These are phyloP conservation scores for Chiridota heheva DNA, from an alignment of 35 echinoderm and acorn worm genomes.

Conservation along the genomic window DNA sequence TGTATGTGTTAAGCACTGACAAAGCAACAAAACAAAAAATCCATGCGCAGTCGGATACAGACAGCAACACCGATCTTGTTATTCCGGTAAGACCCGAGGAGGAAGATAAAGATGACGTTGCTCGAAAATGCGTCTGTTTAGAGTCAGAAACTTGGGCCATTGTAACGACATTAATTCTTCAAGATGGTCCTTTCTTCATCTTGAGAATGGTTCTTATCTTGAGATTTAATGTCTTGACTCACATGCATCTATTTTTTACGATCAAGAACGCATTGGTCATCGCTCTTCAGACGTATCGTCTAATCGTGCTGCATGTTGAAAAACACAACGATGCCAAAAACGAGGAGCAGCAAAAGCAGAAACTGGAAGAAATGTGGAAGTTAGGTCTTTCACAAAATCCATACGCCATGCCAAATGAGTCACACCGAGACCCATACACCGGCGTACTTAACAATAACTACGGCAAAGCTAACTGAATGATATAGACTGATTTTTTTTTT, in stretches of 20 bases:
- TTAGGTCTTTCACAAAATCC: slow-evolving; percentile 1
- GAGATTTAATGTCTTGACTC: slow-evolving; percentile 59
- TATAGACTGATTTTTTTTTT: background rate
- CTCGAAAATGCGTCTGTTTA: slow-evolving; percentile 72
- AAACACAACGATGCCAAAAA: slow-evolving; percentile 16
- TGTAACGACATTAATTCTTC: slow-evolving; percentile 52
- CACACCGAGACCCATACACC: slow-evolving; percentile 21
- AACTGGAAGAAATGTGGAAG: slow-evolving; percentile 24
- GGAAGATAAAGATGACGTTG: slow-evolving; percentile 61
- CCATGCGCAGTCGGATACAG: slow-evolving; percentile 19
- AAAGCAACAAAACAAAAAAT: background rate
- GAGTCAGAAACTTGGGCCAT: slow-evolving; percentile 88
- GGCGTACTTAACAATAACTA: slow-evolving; percentile 4
- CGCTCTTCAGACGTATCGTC: slow-evolving; percentile 70
- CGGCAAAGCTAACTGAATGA: background rate
- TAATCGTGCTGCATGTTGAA: slow-evolving; percentile 75
- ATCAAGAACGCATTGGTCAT: slow-evolving; percentile 84
- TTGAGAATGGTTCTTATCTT: slow-evolving; percentile 73
- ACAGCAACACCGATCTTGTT: slow-evolving; percentile 27
- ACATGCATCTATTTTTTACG: slow-evolving; percentile 89
- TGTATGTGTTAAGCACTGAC: slow-evolving; percentile 18
- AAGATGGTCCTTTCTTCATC: slow-evolving; percentile 88
- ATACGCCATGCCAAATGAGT: slow-evolving; percentile 34
- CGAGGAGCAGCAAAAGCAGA: slow-evolving; percentile 13
- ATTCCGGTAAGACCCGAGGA: slow-evolving; percentile 75